Base-by-base conservation (phyloP, 2,797 vertebrate species). In the Pseudomugil gertrudae region DNA sequence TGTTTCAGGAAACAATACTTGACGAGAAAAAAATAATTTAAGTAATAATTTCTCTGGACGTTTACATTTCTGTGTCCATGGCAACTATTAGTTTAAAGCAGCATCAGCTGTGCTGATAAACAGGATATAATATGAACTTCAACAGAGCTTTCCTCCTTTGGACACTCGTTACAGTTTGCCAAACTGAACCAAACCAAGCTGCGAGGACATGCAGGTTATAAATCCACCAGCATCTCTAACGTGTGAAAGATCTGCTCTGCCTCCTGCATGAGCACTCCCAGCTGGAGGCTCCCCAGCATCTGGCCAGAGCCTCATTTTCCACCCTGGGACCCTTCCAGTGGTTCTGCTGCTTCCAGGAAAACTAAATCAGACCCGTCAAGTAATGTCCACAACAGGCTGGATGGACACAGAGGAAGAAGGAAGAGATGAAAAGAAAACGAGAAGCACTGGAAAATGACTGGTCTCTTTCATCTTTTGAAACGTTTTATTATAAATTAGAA, bases 401-500 rank as follows among this genome's bases (percentile, higher is more conserved):
- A 83, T 48, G 21, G 29, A 24, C 52, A 69, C 56, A 38, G 62
- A 58, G 19, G 48, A 61, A 24, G 59, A 47, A 13, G 40, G 63
- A 54, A 43, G 52, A 64, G 5, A 48, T 21, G 9, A 21, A 51
- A 13, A 55, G 24, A 63, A 40, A 30, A 11, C 24, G 15, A 36
- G 13, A 10, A 13, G 35, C 14, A 51, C 57, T 9, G 27, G 17
- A 58, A 35, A 51, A 47, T 13, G 6, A 21, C 29, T 3, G 1
- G 30, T 26, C 47, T 23, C 6, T 9, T 60, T 62, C 19, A 55
- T 66, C 45, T 59, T 81, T 78, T 57, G 0, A 57, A 74, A 74
- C 1, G 8, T 70, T 92, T 90, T 90, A 90, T 89, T 90, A 86
- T 85, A 89, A 91, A 92, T 90, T 85, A 86, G 74, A 71, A 65